phyloP scores from a whole-genome alignment of 2,888 invertebrate genomes.

The Aricia artaxerxes region DNA sequence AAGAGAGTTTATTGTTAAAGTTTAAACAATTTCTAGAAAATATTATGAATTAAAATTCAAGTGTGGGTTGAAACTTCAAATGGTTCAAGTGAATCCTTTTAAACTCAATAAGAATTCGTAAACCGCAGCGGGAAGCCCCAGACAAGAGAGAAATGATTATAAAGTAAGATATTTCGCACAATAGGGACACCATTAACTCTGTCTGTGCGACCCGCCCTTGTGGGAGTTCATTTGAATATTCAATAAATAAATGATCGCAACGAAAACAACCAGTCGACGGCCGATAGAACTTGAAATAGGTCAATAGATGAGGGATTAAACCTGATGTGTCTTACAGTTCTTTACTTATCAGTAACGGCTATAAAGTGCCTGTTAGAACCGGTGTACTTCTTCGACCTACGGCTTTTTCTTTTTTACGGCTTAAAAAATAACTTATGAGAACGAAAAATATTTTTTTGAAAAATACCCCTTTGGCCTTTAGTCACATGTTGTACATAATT shows the following conservation, averaged over 20 bases:
- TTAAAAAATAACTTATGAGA: no score
- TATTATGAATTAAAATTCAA: background rate
- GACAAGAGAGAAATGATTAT: slow-evolving; percentile 13
- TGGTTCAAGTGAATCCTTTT: slow-evolving; percentile 8
- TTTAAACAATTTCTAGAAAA: background rate
- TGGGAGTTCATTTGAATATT: slow-evolving; percentile 12
- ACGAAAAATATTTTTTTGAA: no score
- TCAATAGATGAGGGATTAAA: background rate
- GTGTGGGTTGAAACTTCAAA: background rate
- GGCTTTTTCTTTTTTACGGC: no score
- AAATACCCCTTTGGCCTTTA: no score
- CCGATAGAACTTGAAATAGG: background rate
- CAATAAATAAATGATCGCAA: slow-evolving; percentile 6
- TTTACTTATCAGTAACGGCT: no score
- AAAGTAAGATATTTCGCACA: slow-evolving; percentile 19
- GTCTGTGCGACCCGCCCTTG: background rate
- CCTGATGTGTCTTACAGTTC: background rate
- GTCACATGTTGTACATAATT: no score
- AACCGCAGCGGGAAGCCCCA: slow-evolving; percentile 5
- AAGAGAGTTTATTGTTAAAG: background rate
- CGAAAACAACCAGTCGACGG: background rate
- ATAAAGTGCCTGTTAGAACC: no score
- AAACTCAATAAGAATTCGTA: slow-evolving; percentile 20
- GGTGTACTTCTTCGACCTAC: no score
- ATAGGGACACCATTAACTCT: slow-evolving; percentile 14